Evolutionary conservation across 2,113 vertebrate species (phyloP).

Genomic region (Euleptes europaea): DNA sequence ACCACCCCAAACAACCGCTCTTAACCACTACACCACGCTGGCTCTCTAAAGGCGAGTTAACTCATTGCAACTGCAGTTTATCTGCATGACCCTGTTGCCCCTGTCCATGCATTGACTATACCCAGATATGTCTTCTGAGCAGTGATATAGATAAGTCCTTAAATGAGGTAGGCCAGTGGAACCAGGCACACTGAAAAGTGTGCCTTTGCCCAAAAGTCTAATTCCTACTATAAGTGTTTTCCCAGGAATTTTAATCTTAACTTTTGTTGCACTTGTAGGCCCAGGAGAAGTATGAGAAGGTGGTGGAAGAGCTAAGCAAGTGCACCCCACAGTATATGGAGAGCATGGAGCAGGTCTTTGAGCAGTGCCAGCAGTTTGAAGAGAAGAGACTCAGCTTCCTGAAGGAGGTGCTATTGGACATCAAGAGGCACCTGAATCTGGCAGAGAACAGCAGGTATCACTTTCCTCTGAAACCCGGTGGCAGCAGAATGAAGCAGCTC

Average conservation of each 20-base stretch:
- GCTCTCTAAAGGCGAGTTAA: not conserved
- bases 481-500: not conserved
- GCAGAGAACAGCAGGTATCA: constrained; percentile 90
- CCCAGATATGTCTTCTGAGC: no score
- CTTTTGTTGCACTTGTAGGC: constrained; percentile 71
- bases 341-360: constrained; percentile 97
- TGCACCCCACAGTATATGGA: constrained; percentile 94
- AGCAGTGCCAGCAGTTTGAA: constrained; percentile 98
- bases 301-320: constrained; percentile 93
- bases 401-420: constrained; percentile 94
- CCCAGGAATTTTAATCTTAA: not conserved
- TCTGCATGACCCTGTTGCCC: no score
- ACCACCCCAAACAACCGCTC: no score
- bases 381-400: constrained; percentile 95
- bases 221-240: not conserved
- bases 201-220: not conserved
- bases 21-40: no score
- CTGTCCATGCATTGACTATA: no score
- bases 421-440: constrained; percentile 96
- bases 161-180: not conserved
- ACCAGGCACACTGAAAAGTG: not conserved
- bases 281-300: constrained; percentile 97
- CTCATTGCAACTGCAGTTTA: not conserved
- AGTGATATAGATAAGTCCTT: no score
- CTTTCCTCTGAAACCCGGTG: not conserved